Base-by-base conservation (phyloP, 2,888 invertebrate species). In the Drosophila diplacantha region DNA sequence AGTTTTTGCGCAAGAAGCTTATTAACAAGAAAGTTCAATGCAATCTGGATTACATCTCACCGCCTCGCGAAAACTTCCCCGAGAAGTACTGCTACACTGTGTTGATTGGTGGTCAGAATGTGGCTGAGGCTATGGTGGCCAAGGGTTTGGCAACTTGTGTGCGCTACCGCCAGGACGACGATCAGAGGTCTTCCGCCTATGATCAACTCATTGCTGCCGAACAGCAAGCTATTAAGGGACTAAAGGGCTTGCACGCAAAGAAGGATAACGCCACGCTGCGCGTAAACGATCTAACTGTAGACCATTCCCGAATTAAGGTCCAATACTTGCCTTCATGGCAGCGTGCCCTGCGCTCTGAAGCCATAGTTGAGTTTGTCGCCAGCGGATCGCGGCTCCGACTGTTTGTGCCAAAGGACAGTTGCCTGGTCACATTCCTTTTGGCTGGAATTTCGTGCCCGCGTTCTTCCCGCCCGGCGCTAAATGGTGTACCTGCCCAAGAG, bases 61-160 rank as follows among this genome's bases (percentile, higher is more conserved):
- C 98, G 2, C 95, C 97, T 3, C 94, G 95, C 69, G 96, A 98
- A 55, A 94, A 93, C 81, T 96, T 95, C 87, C 97, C 98, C 0
- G 99, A 99, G 87, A 99, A 98, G 87, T 92, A 92, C 12, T 99
- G 99, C 87, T 97, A 97, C 85, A 98, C 99, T 1, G 95, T 99
- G 5, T 90, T 93, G 6, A 91, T 95, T 62, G 94, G 95, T 66
- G 95, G 93, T 85, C 91, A 93, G 62, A 99, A 99, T 87, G 92
- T 99, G 44, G 98, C 97, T 8, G 98, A 98, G 88, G 95, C 96
- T 1, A 90, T 98, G 86, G 96, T 99, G 0, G 91, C 92, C 62
- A 97, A 97, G 88, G 99, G 99, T 8, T 90, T 95, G 55, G 98
- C 96, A 0, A 95, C 95, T 49, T 98, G 98, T 7, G 94, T 99